Base-by-base conservation (phyloP, 2,113 vertebrate genomes). In the Lepus timidus region DNA sequence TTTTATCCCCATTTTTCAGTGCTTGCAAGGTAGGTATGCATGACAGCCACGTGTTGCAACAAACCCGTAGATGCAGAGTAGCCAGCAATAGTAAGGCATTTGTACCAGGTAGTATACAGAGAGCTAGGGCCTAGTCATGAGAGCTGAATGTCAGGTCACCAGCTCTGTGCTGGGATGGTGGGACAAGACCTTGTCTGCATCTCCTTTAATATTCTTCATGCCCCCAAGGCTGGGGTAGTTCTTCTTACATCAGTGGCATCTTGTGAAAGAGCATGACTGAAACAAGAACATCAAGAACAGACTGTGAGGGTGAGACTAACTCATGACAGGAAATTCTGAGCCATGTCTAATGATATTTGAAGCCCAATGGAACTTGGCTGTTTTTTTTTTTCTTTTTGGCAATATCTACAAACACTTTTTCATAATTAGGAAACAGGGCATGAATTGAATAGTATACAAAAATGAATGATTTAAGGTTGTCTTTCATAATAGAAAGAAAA, bases 381-480 rank as follows among this genome's bases (percentile, higher is more conserved):
- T 33, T 22, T 16, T 29, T 78, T 78, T 55, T 33, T 78, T n/a
- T 84, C 13, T 13, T 74, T 90, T 90, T 76, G n/a, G n/a, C 14
- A 27, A 2, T 74, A 4, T 52, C 39, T 31, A 22, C 19, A n/a
- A 67, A 65, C 23, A n/a, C 9, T 25, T 86, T 94, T 88, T 33
- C 1, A n/a, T 83, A 83, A 94, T 65, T 83, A 88, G 33, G 74
- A 88, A 94, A 82, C 9, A 67, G 6, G 5, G 20, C 70, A 51
- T 61, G 61, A 86, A 71, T 70, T 61, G 9, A 95, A 86, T 51
- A 36, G 29, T 81, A 11, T 79, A 22, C 86, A 93, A 90, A 97
- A 90, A 74, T 64, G 49, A 88, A 52, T 90, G 12, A 6, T 65
- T 90, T 88, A 36, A 85, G 12, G 88, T 88, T 90, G 36, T 88